Evolutionary conservation across 2,888 invertebrate genomes (phyloP), one percentile per base, ranked within the genome.

Genomic region (Cephus pulcher): DNA sequence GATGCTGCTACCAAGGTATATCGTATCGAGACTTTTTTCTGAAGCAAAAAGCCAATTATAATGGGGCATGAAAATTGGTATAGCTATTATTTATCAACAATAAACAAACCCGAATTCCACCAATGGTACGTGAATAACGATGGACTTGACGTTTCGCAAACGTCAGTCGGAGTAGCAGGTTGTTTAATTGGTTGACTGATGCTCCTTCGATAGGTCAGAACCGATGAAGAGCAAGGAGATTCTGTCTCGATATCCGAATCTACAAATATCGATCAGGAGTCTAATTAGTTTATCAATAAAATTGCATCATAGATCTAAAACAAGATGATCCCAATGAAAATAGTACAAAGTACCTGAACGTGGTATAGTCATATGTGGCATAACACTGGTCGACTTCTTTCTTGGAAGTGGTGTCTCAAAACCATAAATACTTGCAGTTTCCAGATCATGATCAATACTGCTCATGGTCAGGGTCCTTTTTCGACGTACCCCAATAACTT

Each of bases 1-100:
- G n/a, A 93, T 91, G 12, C 94, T 94, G 86, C 94, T 95, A 69
- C 93, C 94, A 78, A 94, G 92, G 89, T 94, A 93, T 9, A 94
- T 91, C 0, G 88, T 88, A 87, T 94, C 93, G 82, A 93, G 90
- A 73, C 86, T 89, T 81, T 80, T 85, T 34, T 80, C 89, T 88
- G 40, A 34, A 78, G 78, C 37, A 33, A n/a, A 37, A 6, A 32
- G 23, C 23, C 2, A 56, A 23, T 56, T 56, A 9, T 23, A 56
- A 23, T 56, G 56, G 23, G 23, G 23, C 2, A 56, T 6, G 0
- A 56, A 23, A 9, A 56, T 56, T 23, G 56, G 9, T 23, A 9
- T 56, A 56, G 23, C 40, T 56, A 56, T 23, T 56, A 6, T 0
- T 9, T 56, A 23, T 56, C 23, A 15, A 23, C 6, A 23, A 9